Evolutionary conservation across 2,113 vertebrate species (phyloP).

Genomic region (Myocastor coypus): DNA sequence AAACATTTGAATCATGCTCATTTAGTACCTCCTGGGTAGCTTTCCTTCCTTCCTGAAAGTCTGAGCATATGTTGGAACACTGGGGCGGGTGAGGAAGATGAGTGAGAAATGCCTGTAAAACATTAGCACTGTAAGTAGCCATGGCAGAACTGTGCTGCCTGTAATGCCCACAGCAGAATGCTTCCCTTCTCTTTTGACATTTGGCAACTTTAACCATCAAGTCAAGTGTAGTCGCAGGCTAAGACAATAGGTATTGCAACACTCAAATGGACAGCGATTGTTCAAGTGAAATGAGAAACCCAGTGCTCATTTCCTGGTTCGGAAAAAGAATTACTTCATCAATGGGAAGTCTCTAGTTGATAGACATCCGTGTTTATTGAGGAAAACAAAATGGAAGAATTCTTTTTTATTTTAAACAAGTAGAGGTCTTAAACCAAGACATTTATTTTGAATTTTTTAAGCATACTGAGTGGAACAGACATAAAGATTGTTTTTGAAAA

Average conservation of each 20-base stretch:
- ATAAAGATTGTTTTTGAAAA: conserved; percentile 24
- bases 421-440: conserved; percentile 26
- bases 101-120: conserved; percentile 55
- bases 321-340: conserved; percentile 41
- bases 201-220: conserved; percentile 53
- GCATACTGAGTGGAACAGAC: background rate
- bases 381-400: conserved; percentile 54
- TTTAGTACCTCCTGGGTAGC: conserved; percentile 80
- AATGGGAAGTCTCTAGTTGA: conserved; percentile 14
- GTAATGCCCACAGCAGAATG: conserved; percentile 14
- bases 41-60: conserved; percentile 80
- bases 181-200: conserved; percentile 46
- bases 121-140: conserved; percentile 26
- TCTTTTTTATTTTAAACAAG: conserved; percentile 48
- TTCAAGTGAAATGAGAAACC: conserved; percentile 28
- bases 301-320: background rate
- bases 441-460: conserved; percentile 32
- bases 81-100: background rate
- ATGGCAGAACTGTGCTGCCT: background rate
- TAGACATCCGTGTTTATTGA: conserved; percentile 24
- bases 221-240: background rate
- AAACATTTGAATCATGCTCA: conserved; percentile 82
- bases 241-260: background rate
- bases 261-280: background rate
- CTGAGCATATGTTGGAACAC: conserved; percentile 74